Evolutionary conservation across 2,797 vertebrate genomes (phyloP).

Genomic region (Epinephelus coioides): DNA sequence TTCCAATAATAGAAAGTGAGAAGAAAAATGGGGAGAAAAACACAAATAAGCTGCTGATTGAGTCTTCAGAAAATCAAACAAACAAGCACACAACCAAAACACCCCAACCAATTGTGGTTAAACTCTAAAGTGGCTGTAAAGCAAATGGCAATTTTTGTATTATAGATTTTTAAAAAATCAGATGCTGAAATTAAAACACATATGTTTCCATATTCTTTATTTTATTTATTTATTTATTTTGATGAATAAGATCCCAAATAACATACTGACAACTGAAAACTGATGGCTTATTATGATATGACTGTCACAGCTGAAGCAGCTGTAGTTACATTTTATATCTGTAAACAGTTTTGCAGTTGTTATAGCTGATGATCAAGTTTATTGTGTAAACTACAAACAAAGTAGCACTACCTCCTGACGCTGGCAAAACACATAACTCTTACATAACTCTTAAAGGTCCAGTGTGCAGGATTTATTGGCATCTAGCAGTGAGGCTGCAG

Average conservation of each 20-base stretch:
- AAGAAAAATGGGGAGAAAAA: conserved; percentile 28
- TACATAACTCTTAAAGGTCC: too few relatives aligned
- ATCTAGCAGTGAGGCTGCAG: too few relatives aligned
- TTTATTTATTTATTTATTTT: too few relatives aligned
- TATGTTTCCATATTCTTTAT: too few relatives aligned
- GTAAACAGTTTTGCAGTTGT: background rate
- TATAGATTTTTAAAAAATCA: background rate
- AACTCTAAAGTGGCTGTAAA: conserved; percentile 2
- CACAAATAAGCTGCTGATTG: conserved; percentile 33
- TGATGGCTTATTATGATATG: background rate
- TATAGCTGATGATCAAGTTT: background rate
- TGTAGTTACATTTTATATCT: background rate
- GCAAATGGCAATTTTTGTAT: conserved; percentile 18
- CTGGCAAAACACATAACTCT: too few relatives aligned
- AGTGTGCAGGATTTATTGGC: too few relatives aligned
- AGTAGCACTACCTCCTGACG: background rate
- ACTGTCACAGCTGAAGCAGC: background rate
- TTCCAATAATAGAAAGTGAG: conserved; percentile 60
- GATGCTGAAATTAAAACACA: too few relatives aligned
- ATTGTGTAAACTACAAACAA: background rate
- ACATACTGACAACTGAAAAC: background rate
- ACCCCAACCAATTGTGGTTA: background rate
- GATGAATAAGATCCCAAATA: too few relatives aligned
- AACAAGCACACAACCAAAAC: background rate
- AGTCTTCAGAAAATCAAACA: conserved; percentile 41